phyloP scores from a whole-genome alignment of 1,140 invertebrate genomes.

The Chironomus striatipennis region DNA sequence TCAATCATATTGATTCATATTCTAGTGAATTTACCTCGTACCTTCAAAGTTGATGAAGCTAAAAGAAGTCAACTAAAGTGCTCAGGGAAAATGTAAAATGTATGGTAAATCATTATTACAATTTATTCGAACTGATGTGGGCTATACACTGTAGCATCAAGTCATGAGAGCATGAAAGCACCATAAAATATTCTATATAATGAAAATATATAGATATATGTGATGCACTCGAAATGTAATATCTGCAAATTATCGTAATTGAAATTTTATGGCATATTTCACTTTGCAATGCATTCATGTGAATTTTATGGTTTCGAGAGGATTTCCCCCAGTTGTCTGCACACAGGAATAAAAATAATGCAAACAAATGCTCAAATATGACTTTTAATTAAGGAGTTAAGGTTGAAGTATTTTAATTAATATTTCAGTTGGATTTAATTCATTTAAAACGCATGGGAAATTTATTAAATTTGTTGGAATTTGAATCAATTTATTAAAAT shows the following conservation, averaged over 20 bases:
- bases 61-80: too few species aligned
- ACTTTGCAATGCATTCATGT: not conserved
- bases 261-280: constrained; percentile 14
- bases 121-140: not conserved
- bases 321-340: not conserved
- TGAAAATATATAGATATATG: not conserved
- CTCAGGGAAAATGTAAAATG: not conserved
- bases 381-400: not conserved
- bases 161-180: not conserved
- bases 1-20: too few species aligned
- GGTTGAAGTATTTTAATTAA: not conserved
- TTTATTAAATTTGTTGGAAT: not conserved
- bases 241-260: constrained; percentile 9
- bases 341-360: not conserved
- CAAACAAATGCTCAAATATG: not conserved
- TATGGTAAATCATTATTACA: not conserved
- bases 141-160: not conserved
- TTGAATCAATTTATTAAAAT: too few species aligned
- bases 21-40: too few species aligned
- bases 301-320: not conserved
- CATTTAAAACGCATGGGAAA: not conserved
- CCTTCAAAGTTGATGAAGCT: too few species aligned
- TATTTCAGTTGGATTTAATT: not conserved
- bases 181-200: constrained; percentile 4
- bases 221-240: constrained; percentile 12